phyloP scores from a whole-genome alignment of 2,797 vertebrate species.

The Pitangus sulphuratus region DNA sequence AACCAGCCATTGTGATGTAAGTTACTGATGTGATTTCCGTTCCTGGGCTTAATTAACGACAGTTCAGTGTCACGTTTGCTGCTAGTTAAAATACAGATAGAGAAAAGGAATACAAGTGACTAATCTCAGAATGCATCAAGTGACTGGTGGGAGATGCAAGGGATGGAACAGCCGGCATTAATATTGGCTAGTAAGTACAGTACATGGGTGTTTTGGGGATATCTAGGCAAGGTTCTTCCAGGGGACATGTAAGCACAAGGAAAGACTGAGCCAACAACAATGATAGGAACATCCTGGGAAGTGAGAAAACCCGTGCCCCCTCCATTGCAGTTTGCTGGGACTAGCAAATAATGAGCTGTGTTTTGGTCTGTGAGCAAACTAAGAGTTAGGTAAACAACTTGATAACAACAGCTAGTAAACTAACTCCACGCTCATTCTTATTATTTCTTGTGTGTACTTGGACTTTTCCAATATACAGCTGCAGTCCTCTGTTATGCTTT shows the following conservation, averaged over 20 bases:
- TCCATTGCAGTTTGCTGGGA: not conserved
- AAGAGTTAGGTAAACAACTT: not conserved
- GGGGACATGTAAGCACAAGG: not conserved
- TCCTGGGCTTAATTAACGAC: not conserved
- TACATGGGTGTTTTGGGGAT: not conserved
- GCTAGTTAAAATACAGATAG: not conserved
- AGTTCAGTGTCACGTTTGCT: fast-evolving
- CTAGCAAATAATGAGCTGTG: not conserved
- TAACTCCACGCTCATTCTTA: not conserved
- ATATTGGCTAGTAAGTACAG: not conserved
- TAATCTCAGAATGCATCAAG: not conserved
- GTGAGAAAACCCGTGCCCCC: not conserved
- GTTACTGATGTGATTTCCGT: not conserved
- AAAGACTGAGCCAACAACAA: not conserved
- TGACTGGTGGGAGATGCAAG: not conserved
- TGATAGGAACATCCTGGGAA: not conserved
- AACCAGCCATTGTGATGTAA: not conserved
- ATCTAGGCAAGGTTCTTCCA: not conserved
- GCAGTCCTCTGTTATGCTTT: not conserved
- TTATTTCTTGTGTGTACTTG: not conserved
- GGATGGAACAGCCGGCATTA: not conserved
- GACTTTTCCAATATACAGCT: not conserved
- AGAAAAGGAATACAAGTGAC: not conserved
- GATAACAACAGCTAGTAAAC: not conserved
- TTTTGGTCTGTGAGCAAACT: not conserved